Base-by-base conservation (phyloP, 1,140 invertebrate species). In the Monomorium pharaonis region DNA sequence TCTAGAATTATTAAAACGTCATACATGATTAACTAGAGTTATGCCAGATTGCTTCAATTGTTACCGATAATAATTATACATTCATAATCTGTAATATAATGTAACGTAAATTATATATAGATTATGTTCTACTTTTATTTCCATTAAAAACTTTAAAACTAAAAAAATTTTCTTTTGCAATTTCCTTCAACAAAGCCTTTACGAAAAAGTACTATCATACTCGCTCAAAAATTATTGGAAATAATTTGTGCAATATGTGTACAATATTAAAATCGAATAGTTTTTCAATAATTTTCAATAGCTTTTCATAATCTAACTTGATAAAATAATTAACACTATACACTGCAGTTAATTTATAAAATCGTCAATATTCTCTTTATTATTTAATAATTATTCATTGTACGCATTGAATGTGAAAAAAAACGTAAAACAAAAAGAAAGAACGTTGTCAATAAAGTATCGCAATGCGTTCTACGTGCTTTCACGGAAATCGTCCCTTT, bases 1-100 rank as follows among this genome's bases (percentile, higher is more conserved):
- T 58, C 33, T 81, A 33, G 44, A 51, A 72, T 81, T 81, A 81
- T 56, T 70, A 81, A 70, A 81, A 51, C 65, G 24, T 14, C 70
- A 56, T 37, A 42, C 7, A 37, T 3, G 47, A 70, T 81, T 56
- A 44, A 58, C 18, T 30, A 51, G 7, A 65, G n/a, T 6, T 14
- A 16, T 42, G 16, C 3, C 27, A 27, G 33, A 27, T 6, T 37
- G 21, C 70, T 14, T 80, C 30, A 24, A 54, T 2, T 69, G 21
- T 14, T 18, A 24, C 27, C 14, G 3, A 49, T 49, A 1, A 78
- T 27, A 0, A 33, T 6, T 24, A 12, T 21, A 37, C 9, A 47
- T 14, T 42, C 37, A 24, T 21, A 37, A 18, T 27, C 2, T 9
- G 18, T 67, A 24, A 80, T 24, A 33, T 69, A 54, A 54, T n/a